A percentile compares a stretch with the other conserved stretches of the same genome.
Evolutionary conservation across 2,797 vertebrate genomes (phyloP).

Genomic region (Dicrostonyx torquatus): DNA sequence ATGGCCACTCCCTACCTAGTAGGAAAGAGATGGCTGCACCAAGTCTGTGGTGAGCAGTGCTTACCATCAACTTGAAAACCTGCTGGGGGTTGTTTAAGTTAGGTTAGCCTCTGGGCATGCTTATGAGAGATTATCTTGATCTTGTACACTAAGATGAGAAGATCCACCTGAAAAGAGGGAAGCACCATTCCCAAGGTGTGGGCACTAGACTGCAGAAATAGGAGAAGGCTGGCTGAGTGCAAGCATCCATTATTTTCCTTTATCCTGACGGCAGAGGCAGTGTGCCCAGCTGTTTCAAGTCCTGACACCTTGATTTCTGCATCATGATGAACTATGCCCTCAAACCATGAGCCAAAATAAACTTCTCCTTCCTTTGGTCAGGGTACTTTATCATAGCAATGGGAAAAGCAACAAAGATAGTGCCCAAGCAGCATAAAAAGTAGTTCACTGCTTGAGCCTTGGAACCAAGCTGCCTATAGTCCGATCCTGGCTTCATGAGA

Average conservation of each 20-base stretch:
- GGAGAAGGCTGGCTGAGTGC: background rate
- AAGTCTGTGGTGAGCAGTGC: no score
- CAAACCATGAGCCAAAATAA: background rate
- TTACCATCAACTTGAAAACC: background rate
- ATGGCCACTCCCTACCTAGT: rapidly evolving
- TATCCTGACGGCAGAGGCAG: background rate
- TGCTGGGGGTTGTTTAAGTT: background rate
- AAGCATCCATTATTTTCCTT: background rate
- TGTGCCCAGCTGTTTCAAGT: background rate
- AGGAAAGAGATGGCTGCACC: rapidly evolving
- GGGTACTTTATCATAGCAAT: background rate
- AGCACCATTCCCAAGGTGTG: background rate
- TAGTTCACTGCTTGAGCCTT: background rate
- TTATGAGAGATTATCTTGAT: background rate
- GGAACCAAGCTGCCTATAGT: background rate
- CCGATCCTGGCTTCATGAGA: background rate
- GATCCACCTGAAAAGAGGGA: background rate
- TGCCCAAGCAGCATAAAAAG: background rate
- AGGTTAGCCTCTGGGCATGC: background rate
- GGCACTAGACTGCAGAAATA: background rate
- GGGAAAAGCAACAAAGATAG: background rate
- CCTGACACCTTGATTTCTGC: background rate
- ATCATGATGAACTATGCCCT: background rate
- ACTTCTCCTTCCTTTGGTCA: background rate
- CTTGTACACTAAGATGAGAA: background rate